Base-by-base conservation (phyloP, 2,888 invertebrate species). In the Lysandra coridon region DNA sequence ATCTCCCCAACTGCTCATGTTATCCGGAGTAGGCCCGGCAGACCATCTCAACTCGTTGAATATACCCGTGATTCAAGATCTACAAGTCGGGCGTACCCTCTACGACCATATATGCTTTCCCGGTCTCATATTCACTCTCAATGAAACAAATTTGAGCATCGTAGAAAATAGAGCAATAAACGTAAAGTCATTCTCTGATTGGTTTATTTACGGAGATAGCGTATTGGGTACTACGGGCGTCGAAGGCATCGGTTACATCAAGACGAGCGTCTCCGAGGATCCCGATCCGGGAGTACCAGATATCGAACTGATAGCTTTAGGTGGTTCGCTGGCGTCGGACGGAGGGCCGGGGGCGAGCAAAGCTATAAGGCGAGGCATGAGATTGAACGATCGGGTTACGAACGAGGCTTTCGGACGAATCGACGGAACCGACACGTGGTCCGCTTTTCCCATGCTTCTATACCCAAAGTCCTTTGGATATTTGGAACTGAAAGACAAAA, bases 1-100 rank as follows among this genome's bases (percentile, higher is more conserved):
- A 85, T 97, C 98, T 0, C 98, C 99, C 0, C 98, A 99, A 88
- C 88, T 99, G 2, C 95, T 99, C 12, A 98, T 99, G 97, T 89
- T 99, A 5, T 98, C 98, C 6, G 98, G 98, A 0, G 86, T 96
- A 17, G 96, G 96, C 2, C 96, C 96, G 0, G 90, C 85, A 80
- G 86, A 95, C 74, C 94, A 96, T 84, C 88, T 96, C 1, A 85
- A 89, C 30, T 89, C 93, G 3, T 87, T 95, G 0, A 93, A 93
- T 0, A 95, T 97, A 81, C 95, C 96, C 0, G 88, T 97, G 0
- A 84, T 97, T 3, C 90, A 95, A 82, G 95, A 96, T 83, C 90
- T 97, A 23, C 97, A 96, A 0, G 97, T 97, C 0, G 97, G 97
- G 0, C 88, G 95, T 84, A 95, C 95, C 23, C 85, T 97, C 77